A percentile compares a stretch with the other conserved stretches of the same genome.
Evolutionary conservation across 2,888 invertebrate species (phyloP).

Genomic region (Caenorhabditis sp.): DNA sequence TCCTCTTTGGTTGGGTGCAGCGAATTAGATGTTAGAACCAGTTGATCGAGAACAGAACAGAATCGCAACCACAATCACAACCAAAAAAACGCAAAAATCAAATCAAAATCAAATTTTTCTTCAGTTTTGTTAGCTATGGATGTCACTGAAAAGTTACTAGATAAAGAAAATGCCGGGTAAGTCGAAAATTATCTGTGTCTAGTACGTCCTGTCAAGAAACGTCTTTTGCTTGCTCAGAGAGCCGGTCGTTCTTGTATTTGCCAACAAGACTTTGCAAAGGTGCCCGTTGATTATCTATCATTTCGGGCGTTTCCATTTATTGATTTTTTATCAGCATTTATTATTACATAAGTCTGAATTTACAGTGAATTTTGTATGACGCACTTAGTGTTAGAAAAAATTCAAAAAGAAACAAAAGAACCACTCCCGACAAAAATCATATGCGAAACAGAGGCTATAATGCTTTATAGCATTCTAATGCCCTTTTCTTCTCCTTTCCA

Average conservation of each 20-base stretch:
- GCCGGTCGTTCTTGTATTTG: conserved; percentile 58
- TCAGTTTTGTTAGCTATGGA: conserved; percentile 3
- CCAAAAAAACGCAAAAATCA: too few species aligned
- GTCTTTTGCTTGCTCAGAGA: conserved; percentile 58
- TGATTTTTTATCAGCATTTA: too few species aligned
- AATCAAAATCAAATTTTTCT: background rate
- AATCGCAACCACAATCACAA: background rate
- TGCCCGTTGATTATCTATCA: conserved; percentile 42
- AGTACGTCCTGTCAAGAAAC: conserved; percentile 24
- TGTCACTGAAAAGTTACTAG: conserved; percentile 21
- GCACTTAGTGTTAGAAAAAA: too few species aligned
- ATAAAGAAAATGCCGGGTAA: conserved; percentile 11
- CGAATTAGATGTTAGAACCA: too few species aligned
- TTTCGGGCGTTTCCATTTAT: conserved; percentile 17
- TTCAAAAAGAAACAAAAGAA: too few species aligned
- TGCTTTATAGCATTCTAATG: too few species aligned
- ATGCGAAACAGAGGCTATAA: too few species aligned
- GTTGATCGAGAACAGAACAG: background rate
- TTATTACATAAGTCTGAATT: too few species aligned
- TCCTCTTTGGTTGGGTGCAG: too few species aligned
- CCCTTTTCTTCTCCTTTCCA: too few species aligned
- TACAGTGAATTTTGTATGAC: too few species aligned
- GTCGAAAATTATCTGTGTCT: conserved; percentile 1
- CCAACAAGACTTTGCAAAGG: conserved; percentile 56
- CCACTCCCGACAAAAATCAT: too few species aligned